Conservation (phyloP, 2,888 invertebrate genomes). For the Hypsopygia costalis region DNA sequence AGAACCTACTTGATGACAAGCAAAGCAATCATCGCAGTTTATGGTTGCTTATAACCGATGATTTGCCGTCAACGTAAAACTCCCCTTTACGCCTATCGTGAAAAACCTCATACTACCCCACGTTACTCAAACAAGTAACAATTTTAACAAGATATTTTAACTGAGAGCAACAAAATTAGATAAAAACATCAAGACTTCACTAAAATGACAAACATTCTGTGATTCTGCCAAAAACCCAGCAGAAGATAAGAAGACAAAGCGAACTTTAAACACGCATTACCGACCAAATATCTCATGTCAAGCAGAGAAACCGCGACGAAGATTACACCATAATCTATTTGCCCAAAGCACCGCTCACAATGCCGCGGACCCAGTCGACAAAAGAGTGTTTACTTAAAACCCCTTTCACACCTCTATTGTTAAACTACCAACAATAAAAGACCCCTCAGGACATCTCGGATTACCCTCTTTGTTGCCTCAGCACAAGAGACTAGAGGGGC, state of each 20-base stretch:
- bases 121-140: too few relatives aligned
- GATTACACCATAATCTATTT: conserved; percentile 66
- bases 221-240: not conserved
- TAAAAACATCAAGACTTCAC: not conserved
- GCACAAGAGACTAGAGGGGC: conserved; percentile 16
- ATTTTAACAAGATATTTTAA: too few relatives aligned
- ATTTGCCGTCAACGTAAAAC: too few relatives aligned
- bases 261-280: conserved; percentile 3
- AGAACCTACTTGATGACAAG: too few relatives aligned
- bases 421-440: conserved; percentile 40
- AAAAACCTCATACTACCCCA: too few relatives aligned
- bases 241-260: conserved; percentile 3
- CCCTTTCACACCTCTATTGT: conserved; percentile 77
- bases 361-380: conserved; percentile 59
- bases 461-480: conserved; percentile 22
- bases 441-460: conserved; percentile 28
- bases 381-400: conserved; percentile 77
- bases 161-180: not conserved
- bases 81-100: too few relatives aligned
- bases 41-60: too few relatives aligned
- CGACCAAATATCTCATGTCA: conserved; percentile 9
- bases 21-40: too few relatives aligned
- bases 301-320: conserved; percentile 1
- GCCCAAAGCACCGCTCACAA: conserved; percentile 61
- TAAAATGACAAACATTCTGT: not conserved